Evolutionary conservation across 2,888 invertebrate species (phyloP).

Genomic region (Ophion ellenae): DNA sequence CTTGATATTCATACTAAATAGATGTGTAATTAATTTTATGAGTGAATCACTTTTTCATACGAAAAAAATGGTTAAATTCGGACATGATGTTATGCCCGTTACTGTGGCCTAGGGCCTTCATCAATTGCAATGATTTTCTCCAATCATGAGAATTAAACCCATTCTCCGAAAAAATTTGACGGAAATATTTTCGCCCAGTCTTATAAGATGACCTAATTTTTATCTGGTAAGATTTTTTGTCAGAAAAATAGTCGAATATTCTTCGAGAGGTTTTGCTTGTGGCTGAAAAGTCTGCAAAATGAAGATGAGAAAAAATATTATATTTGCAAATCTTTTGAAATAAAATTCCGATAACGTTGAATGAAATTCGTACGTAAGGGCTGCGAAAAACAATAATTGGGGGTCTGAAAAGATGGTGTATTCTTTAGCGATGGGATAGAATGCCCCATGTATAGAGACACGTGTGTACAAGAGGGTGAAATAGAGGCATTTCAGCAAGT

Average conservation of each 20-base stretch:
- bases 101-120: not conserved
- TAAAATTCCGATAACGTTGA: not conserved
- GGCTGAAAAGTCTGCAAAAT: not conserved
- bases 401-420: not conserved
- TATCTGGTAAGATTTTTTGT: not conserved
- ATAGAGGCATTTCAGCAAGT: constrained; percentile 61
- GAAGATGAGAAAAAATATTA: not conserved
- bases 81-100: too few species aligned
- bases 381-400: too few species aligned
- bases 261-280: not conserved
- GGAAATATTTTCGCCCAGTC: not conserved
- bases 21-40: too few species aligned
- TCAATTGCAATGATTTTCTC: not conserved
- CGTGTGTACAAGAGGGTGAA: constrained; percentile 9
- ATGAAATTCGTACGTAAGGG: not conserved
- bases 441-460: not conserved
- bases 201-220: not conserved
- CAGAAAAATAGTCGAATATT: not conserved
- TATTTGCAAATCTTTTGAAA: not conserved
- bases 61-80: too few species aligned
- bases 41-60: too few species aligned
- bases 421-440: not conserved
- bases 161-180: not conserved
- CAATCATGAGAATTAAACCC: not conserved
- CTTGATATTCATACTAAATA: too few species aligned